Evolutionary conservation across 2,797 vertebrate genomes (phyloP).

Genomic region (Anguilla marmorata): DNA sequence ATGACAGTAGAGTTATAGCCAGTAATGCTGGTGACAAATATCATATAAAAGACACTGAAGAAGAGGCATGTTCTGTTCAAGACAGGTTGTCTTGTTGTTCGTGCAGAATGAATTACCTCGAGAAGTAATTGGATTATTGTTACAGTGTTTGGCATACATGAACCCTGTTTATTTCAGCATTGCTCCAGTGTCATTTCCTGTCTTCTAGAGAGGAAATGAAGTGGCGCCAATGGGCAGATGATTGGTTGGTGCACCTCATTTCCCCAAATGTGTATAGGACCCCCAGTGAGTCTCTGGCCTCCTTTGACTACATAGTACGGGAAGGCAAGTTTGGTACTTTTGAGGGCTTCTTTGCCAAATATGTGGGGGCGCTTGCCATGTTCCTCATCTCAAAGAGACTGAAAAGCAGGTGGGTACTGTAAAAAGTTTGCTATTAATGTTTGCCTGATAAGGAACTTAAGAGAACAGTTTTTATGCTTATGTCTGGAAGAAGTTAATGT

Average conservation of each 20-base stretch:
- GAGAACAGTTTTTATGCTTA: background rate
- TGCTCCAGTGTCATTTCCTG: background rate
- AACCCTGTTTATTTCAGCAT: background rate
- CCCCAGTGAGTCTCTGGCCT: conserved; percentile 82
- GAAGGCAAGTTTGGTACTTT: conserved; percentile 88
- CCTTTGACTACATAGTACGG: conserved; percentile 95
- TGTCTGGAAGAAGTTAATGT: background rate
- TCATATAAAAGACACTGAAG: background rate
- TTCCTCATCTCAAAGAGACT: conserved; percentile 88
- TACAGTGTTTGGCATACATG: background rate
- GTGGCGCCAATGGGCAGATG: conserved; percentile 92
- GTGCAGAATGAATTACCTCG: background rate
- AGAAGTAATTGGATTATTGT: background rate
- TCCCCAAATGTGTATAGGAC: conserved; percentile 96
- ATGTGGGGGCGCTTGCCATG: conserved; percentile 92
- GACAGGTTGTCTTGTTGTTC: background rate
- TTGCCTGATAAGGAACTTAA: background rate
- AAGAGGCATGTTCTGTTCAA: background rate
- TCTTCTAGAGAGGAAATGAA: conserved; percentile 89
- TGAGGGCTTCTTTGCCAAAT: conserved; percentile 92
- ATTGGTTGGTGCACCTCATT: conserved; percentile 95
- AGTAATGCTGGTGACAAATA: background rate
- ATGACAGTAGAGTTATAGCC: background rate
- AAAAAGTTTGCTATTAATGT: background rate
- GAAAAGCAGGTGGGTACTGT: conserved; percentile 80